Base-by-base conservation (phyloP, 2,888 invertebrate species). In the Scaptomyza polygonia region DNA sequence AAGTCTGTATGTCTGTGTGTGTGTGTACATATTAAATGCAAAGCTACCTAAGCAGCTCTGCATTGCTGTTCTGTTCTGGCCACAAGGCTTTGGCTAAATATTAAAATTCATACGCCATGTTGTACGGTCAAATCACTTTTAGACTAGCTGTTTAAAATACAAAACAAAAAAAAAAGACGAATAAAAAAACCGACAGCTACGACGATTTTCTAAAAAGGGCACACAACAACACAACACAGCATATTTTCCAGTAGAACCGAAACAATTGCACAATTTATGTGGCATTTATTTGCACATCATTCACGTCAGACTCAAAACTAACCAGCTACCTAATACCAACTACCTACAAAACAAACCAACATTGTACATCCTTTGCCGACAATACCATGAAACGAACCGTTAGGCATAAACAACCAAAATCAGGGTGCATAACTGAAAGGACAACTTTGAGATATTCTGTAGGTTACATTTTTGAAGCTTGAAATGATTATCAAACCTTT, bases 31-130 rank as follows among this genome's bases (percentile, higher is more conserved):
- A 44, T 25, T 27, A 74, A 72, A 58, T 74, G 76, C 70, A 74
- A 61, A 54, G 51, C 80, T 59, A 71, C 58, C 80, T 82, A 82
- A 70, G 64, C 77, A 57, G 56, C 48, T 56, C 52, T 14, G 48
- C 21, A 12, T 16, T 36, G 14, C 42, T 47, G 8, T 34, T 51
- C 51, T n/a, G 39, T 42, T 27, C 54, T 56, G 62, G 68, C 75
- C 48, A 36, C 72, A 73, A 45, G 66, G 48, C 52, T 56, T 72
- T 63, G 57, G 59, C 79, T 67, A 82, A 85, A 88, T 87, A 84
- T 84, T 88, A 84, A 88, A 84, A 88, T 87, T 87, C 88, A 83
- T 88, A 85, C 75, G 76, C 83, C 83, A 85, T 76, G 88, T 75
- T 88, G 86, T 71, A 76, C 82, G 77, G 84, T 57, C 80, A 86